Conservation (phyloP, 2,888 invertebrate genomes). For the Agrotis segetum region DNA sequence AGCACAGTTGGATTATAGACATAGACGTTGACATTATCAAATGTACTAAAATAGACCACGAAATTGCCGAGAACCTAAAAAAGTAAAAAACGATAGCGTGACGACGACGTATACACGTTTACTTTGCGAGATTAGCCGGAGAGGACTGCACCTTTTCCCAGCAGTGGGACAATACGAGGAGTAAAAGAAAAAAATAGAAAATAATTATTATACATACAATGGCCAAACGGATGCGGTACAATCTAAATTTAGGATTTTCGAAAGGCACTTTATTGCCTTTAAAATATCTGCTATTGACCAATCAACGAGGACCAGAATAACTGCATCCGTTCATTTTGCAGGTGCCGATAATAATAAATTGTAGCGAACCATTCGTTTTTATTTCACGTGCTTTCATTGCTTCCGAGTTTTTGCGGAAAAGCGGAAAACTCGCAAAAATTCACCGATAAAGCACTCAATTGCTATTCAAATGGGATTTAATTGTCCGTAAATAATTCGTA, state of each 20-base stretch:
- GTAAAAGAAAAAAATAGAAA: too few species aligned
- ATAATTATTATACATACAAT: neutral
- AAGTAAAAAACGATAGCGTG: too few species aligned
- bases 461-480: slow-evolving; percentile 31
- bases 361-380: slow-evolving; percentile 4
- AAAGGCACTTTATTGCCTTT: slow-evolving; percentile 12
- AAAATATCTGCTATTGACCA: slow-evolving; percentile 14
- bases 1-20: too few species aligned
- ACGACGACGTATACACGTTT: too few species aligned
- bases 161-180: too few species aligned
- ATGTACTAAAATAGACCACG: too few species aligned
- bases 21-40: too few species aligned
- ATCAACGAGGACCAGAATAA: slow-evolving; percentile 31
- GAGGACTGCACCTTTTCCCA: too few species aligned
- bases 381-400: slow-evolving; percentile 9
- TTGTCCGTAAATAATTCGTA: slow-evolving; percentile 38
- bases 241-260: neutral
- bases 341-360: slow-evolving; percentile 16
- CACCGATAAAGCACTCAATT: slow-evolving; percentile 27
- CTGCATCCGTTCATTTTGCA: slow-evolving; percentile 5
- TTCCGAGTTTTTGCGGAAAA: slow-evolving; percentile 26
- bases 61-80: too few species aligned
- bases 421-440: slow-evolving; percentile 17
- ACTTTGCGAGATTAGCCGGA: too few species aligned
- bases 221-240: neutral